Conservation (phyloP, 2,797 vertebrate genomes). For the Halcyon leucocephala region DNA sequence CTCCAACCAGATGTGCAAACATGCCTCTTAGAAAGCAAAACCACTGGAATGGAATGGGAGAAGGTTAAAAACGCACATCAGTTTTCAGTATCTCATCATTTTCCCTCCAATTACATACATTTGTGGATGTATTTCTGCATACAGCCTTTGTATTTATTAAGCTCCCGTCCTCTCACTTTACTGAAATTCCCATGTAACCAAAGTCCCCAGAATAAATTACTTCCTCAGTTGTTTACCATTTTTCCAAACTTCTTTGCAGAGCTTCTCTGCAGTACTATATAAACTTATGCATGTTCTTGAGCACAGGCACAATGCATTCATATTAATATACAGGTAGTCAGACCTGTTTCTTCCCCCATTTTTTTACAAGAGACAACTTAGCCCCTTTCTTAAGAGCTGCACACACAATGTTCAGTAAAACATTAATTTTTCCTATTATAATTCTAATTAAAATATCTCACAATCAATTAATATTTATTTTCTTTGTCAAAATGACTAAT, state of each 20-base stretch:
- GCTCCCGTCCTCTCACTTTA: background rate
- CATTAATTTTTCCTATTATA: background rate
- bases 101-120: background rate
- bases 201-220: background rate
- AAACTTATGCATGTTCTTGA: background rate
- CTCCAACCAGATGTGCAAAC: conserved; percentile 69
- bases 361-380: background rate
- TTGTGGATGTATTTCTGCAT: background rate
- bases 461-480: background rate
- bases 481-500: background rate
- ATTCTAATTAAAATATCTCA: background rate
- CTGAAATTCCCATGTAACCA: background rate
- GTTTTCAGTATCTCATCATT: background rate
- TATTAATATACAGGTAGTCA: background rate
- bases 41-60: background rate
- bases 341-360: background rate
- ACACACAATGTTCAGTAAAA: background rate
- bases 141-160: background rate
- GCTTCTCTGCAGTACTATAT: background rate
- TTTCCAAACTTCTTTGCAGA: background rate
- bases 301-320: background rate
- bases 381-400: background rate
- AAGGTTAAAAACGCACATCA: background rate
- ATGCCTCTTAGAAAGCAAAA: conserved; percentile 46
- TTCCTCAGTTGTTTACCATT: background rate